These are phyloP conservation scores for Saimiri boliviensis DNA, from an alignment of 2,113 vertebrate species.

Conservation along the genomic window DNA sequence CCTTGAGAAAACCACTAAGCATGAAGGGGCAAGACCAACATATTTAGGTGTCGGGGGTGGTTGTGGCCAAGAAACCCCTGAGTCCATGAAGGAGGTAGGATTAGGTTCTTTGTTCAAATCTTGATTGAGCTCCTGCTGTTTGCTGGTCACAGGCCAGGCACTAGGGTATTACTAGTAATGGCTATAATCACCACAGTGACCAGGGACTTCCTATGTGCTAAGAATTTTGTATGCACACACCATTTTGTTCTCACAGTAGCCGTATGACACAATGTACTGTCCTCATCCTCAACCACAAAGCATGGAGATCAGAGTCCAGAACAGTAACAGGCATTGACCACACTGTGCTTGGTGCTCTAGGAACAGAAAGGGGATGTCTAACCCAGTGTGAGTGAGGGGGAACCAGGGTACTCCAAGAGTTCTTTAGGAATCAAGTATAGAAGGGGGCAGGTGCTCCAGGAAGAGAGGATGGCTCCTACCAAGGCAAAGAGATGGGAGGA, in stretches of 20 bases:
- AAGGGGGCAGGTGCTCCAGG: not conserved
- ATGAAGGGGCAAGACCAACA: not conserved
- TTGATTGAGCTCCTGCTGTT: not conserved
- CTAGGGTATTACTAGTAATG: not conserved
- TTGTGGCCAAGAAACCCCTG: not conserved
- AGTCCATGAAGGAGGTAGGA: not conserved
- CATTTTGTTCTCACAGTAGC: not conserved
- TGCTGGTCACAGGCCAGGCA: not conserved
- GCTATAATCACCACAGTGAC: not conserved
- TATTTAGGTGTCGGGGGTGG: not conserved
- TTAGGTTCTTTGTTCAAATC: not conserved
- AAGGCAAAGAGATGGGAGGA: not conserved
- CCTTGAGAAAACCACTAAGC: slow-evolving; percentile 1
- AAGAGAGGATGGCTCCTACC: not conserved
- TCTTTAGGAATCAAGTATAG: not conserved
- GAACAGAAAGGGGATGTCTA: not conserved
- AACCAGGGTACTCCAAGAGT: not conserved
- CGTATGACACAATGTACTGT: no score
- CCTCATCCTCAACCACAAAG: not conserved
- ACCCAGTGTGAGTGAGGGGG: not conserved
- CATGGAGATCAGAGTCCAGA: not conserved
- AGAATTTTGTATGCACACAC: not conserved
- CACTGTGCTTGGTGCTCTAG: not conserved
- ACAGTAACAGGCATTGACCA: not conserved
- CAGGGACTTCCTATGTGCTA: not conserved